phyloP scores from a whole-genome alignment of 2,888 invertebrate genomes.

The Nomada goodeniana region DNA sequence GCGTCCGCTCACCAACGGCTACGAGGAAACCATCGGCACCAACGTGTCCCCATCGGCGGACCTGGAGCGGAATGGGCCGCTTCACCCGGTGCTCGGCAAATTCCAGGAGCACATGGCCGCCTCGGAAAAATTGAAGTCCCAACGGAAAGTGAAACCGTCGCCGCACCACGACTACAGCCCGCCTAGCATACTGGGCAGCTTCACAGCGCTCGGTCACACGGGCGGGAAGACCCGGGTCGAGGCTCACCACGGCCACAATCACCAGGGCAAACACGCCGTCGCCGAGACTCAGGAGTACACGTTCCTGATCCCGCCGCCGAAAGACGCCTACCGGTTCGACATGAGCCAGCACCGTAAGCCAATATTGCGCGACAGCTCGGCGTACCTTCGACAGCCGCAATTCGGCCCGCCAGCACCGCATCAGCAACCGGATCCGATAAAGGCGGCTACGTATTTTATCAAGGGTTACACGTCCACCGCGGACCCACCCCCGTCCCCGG shows the following conservation, averaged over 20 bases:
- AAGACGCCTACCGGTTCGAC: conserved; percentile 79
- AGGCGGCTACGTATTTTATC: conserved; percentile 74
- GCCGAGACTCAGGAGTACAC: conserved; percentile 80
- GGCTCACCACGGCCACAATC: conserved; percentile 31
- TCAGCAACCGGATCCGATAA: conserved; percentile 62
- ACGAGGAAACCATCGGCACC: conserved; percentile 77
- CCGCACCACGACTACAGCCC: conserved; percentile 73
- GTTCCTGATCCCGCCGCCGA: conserved; percentile 80
- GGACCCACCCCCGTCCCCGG: conserved; percentile 53
- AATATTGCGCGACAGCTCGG: conserved; percentile 73
- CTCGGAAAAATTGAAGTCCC: conserved; percentile 75
- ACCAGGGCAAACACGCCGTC: conserved; percentile 66
- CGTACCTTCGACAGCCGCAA: conserved; percentile 75
- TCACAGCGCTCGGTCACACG: conserved; percentile 87
- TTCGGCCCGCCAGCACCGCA: conserved; percentile 65
- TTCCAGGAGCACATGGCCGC: conserved; percentile 79
- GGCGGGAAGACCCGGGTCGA: conserved; percentile 86
- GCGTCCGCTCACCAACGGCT: conserved; percentile 79
- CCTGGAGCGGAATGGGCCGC: conserved; percentile 71
- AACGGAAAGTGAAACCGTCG: conserved; percentile 71
- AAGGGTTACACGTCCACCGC: conserved; percentile 68
- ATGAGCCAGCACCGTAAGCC: conserved; percentile 76
- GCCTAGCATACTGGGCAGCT: conserved; percentile 85
- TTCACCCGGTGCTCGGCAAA: conserved; percentile 79
- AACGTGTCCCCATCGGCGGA: conserved; percentile 74